A percentile compares a stretch with the other conserved stretches of the same genome.
phyloP scores from a whole-genome alignment of 2,113 vertebrate genomes.

The Silurus glanis region DNA sequence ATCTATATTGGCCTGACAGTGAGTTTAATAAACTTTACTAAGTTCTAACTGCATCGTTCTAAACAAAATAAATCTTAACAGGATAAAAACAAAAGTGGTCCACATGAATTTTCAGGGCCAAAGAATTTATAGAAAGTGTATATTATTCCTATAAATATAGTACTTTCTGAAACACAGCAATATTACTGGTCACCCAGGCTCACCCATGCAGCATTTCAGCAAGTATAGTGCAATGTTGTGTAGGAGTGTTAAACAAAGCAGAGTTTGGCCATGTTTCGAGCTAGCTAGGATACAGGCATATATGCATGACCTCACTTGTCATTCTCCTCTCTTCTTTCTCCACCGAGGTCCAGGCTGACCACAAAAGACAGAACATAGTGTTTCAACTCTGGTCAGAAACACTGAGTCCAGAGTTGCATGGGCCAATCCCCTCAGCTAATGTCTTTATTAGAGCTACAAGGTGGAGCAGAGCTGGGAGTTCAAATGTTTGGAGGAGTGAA shows the following conservation, averaged over 20 bases:
- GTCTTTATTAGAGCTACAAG: constrained; percentile 12
- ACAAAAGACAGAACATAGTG: constrained; percentile 28
- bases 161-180: not conserved
- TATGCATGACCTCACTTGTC: constrained; percentile 7
- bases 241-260: not conserved
- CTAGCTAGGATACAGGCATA: constrained; percentile 39
- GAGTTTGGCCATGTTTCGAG: constrained; percentile 42
- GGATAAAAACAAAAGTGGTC: not conserved
- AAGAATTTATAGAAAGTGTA: not conserved
- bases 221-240: not conserved
- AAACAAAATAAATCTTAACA: not conserved
- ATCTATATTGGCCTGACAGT: not conserved
- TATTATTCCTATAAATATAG: not conserved
- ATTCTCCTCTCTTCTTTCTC: constrained; percentile 25
- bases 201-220: not conserved
- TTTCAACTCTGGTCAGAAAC: constrained; percentile 24
- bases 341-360: constrained; percentile 9
- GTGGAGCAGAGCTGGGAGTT: constrained; percentile 29
- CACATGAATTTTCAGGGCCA: not conserved
- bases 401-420: constrained; percentile 15
- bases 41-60: not conserved
- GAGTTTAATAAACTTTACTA: not conserved
- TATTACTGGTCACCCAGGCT: not conserved
- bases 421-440: constrained; percentile 32
- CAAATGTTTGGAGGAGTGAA: constrained; percentile 17